These are phyloP conservation scores for Oxyscelio sp. DNA, from an alignment of 2,888 invertebrate species.

Conservation along the genomic window DNA sequence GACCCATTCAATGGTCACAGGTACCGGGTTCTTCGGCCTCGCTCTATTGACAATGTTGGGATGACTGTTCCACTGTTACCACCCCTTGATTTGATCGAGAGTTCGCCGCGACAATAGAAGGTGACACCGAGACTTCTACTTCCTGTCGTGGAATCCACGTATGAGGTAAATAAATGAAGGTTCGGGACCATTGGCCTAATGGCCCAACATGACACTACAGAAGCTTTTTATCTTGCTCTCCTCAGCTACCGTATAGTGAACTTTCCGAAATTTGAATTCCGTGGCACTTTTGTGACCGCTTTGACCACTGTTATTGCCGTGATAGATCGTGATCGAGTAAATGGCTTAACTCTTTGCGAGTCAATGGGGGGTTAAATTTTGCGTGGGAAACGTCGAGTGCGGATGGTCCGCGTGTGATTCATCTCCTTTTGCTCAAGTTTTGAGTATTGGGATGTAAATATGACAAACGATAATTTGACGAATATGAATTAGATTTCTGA, in stretches of 20 bases:
- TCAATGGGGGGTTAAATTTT: conserved; percentile 42
- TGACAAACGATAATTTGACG: conserved; percentile 53
- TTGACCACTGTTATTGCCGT: neutral
- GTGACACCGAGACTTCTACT: conserved; percentile 50
- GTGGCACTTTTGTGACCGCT: neutral
- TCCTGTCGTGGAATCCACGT: conserved; percentile 35
- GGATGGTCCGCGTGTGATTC: conserved; percentile 5
- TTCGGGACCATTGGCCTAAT: neutral
- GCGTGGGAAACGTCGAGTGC: conserved; percentile 42
- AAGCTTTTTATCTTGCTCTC: neutral
- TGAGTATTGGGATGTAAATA: conserved; percentile 35
- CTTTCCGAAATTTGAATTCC: neutral
- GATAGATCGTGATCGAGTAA: conserved; percentile 32
- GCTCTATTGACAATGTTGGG: conserved; percentile 24
- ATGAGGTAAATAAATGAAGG: conserved; percentile 21
- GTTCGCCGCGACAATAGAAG: conserved; percentile 24
- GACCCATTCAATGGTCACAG: conserved; percentile 36
- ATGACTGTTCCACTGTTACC: conserved; percentile 37
- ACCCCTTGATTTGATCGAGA: conserved; percentile 50
- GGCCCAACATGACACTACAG: conserved; percentile 10
- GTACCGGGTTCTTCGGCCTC: conserved; percentile 15
- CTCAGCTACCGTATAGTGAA: conserved; percentile 7
- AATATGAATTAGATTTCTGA: conserved; percentile 33
- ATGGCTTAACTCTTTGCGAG: conserved; percentile 44
- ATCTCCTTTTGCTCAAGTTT: conserved; percentile 36